These are phyloP conservation scores for Neria commutata DNA, from an alignment of 2,888 invertebrate species.

Conservation along the genomic window DNA sequence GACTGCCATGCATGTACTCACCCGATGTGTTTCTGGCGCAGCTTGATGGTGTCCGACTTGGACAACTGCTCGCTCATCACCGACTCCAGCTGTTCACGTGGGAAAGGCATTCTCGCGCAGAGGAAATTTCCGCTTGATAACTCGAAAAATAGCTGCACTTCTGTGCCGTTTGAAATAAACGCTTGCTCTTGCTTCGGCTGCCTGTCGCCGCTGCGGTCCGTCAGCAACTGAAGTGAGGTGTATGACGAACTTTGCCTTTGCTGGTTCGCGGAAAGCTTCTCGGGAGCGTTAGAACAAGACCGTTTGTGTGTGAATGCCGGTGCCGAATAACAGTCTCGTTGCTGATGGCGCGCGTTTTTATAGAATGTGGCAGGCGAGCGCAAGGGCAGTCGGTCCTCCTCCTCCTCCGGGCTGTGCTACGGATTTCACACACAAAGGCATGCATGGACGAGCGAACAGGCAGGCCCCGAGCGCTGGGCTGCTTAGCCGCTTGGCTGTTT, in stretches of 20 bases:
- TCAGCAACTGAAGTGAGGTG: constrained; percentile 36
- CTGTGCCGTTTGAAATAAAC: too few species aligned
- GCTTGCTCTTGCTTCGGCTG: constrained; percentile 10
- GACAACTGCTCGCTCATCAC: constrained; percentile 70
- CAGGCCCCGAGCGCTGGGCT: too few species aligned
- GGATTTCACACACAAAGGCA: too few species aligned
- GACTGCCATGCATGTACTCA: too few species aligned
- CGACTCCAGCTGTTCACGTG: constrained; percentile 48
- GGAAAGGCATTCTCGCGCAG: constrained; percentile 55
- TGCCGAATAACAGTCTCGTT: constrained; percentile 46
- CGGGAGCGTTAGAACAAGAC: too few species aligned
- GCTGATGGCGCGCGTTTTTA: constrained; percentile 44
- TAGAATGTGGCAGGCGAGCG: constrained; percentile 32
- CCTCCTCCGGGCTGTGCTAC: too few species aligned
- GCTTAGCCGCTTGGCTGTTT: too few species aligned
- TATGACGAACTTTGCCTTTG: too few species aligned
- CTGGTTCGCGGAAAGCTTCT: constrained; percentile 38
- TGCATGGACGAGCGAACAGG: background rate
- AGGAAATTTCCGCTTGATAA: too few species aligned
- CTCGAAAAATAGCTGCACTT: too few species aligned
- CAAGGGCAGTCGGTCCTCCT: background rate
- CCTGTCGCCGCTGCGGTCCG: constrained; percentile 1
- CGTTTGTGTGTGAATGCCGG: constrained; percentile 27
- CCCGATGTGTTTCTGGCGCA: constrained; percentile 84
- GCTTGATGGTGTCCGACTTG: constrained; percentile 79